Evolutionary conservation across 2,797 vertebrate species (phyloP).

Genomic region (Limosa lapponica): DNA sequence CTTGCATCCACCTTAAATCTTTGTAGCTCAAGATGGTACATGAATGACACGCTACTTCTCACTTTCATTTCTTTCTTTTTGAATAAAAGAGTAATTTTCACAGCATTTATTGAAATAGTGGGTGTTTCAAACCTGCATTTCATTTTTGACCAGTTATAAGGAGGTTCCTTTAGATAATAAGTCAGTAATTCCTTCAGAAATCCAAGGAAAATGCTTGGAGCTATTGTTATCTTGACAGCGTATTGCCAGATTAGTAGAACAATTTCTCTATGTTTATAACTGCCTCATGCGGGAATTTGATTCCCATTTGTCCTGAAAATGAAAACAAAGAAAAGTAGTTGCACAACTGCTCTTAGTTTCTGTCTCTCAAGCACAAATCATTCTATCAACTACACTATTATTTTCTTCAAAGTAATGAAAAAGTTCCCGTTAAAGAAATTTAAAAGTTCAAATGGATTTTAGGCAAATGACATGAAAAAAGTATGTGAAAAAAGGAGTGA

Average conservation of each 20-base stretch:
- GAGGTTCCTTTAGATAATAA: conserved; percentile 1
- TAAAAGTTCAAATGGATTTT: background rate
- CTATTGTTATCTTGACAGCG: conserved; percentile 42
- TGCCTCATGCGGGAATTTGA: conserved; percentile 31
- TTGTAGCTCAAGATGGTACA: background rate
- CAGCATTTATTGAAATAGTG: conserved; percentile 11
- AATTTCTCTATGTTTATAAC: conserved; percentile 32
- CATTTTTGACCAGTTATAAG: conserved; percentile 18
- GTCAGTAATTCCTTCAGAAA: conserved; percentile 53
- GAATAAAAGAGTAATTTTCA: conserved; percentile 23
- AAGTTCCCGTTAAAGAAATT: background rate
- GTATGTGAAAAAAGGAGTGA: background rate
- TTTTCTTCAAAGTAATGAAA: conserved; percentile 2
- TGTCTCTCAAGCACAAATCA: conserved; percentile 2
- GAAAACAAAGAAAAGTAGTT: conserved; percentile 36
- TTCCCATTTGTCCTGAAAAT: conserved; percentile 55
- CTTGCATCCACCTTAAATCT: background rate
- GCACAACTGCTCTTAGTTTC: background rate
- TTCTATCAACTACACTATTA: background rate
- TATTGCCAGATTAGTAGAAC: conserved; percentile 45
- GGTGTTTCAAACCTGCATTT: background rate
- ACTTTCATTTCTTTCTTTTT: conserved; percentile 9
- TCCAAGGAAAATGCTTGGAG: conserved; percentile 45
- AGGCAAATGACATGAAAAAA: background rate
- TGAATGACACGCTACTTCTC: background rate